A percentile compares a stretch with the other conserved stretches of the same genome.
Conservation (phyloP, 2,797 vertebrate genomes). For the Chrosomus eos region DNA sequence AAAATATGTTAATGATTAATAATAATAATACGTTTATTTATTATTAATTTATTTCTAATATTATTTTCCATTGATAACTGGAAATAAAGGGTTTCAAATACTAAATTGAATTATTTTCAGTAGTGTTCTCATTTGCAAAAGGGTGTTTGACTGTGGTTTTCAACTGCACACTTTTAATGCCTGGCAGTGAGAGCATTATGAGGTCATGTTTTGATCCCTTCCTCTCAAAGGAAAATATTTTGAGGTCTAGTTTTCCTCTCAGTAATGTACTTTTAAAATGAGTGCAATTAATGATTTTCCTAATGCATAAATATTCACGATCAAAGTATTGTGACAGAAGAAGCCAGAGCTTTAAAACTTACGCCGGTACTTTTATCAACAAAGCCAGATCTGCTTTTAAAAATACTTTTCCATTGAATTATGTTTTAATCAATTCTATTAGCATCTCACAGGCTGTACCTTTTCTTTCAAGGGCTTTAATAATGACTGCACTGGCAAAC, state of each 20-base stretch:
- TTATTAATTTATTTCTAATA: no score
- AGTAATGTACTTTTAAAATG: constrained; percentile 12
- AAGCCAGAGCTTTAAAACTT: constrained; percentile 18
- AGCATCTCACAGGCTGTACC: constrained; percentile 32
- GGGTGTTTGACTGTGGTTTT: background rate
- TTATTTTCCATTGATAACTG: background rate
- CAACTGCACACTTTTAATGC: constrained; percentile 5
- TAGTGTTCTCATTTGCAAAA: constrained; percentile 2
- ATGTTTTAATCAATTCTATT: constrained; percentile 47
- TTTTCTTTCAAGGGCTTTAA: constrained; percentile 36
- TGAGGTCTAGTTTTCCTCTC: constrained; percentile 3
- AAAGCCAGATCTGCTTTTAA: constrained; percentile 15
- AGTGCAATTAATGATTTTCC: constrained; percentile 27
- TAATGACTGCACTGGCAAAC: constrained; percentile 41
- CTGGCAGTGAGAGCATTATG: constrained; percentile 6
- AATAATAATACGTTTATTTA: background rate
- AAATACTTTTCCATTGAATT: constrained; percentile 27
- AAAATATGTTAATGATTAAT: background rate
- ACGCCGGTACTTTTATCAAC: constrained; percentile 17
- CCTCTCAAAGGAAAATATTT: constrained; percentile 19
- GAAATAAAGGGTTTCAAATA: background rate
- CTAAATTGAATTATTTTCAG: background rate
- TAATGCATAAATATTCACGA: constrained; percentile 28
- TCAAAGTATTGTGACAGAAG: constrained; percentile 29
- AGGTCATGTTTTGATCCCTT: constrained; percentile 32